A percentile compares a stretch with the other conserved stretches of the same genome.
Conservation (phyloP, 2,888 invertebrate genomes). For the Keiferia lycopersicella region DNA sequence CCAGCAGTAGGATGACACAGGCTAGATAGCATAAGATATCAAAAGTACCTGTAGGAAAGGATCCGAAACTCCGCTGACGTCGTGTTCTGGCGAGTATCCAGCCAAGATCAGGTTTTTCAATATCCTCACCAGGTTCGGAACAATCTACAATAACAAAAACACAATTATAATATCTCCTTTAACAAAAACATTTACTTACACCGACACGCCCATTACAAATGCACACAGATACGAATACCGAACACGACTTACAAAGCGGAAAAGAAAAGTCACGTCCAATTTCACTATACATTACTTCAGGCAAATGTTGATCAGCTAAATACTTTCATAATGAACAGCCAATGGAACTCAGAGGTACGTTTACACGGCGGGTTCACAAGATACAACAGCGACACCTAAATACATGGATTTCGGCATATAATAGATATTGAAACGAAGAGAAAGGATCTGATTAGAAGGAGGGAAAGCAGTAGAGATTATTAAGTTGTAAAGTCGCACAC, state of each 20-base stretch:
- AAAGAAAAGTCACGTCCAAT: constrained; percentile 38
- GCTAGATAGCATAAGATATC: too few relatives aligned
- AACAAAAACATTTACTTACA: constrained; percentile 27
- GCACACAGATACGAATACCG: constrained; percentile 47
- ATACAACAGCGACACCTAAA: constrained; percentile 39
- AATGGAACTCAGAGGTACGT: constrained; percentile 27
- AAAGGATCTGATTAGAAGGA: constrained; percentile 11
- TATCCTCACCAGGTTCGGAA: constrained; percentile 98
- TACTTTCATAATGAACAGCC: constrained; percentile 39
- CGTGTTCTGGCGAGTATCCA: constrained; percentile 99
- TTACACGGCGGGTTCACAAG: constrained; percentile 30
- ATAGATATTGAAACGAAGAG: not conserved
- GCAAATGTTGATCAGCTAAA: constrained; percentile 45
- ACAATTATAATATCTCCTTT: constrained; percentile 33
- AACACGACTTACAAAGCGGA: constrained; percentile 53
- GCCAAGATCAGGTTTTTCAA: constrained; percentile 98
- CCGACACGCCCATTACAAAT: constrained; percentile 35
- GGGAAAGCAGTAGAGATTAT: not conserved
- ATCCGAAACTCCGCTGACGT: constrained; percentile 99
- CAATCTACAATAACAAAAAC: constrained; percentile 88
- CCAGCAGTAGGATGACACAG: too few relatives aligned
- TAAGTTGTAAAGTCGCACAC: not conserved
- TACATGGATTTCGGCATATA: constrained; percentile 34
- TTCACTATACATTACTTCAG: constrained; percentile 32
- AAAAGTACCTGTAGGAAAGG: constrained; percentile 95